These are phyloP conservation scores for Sebastes cheni DNA, from an alignment of 2,797 vertebrate species.

Conservation along the genomic window DNA sequence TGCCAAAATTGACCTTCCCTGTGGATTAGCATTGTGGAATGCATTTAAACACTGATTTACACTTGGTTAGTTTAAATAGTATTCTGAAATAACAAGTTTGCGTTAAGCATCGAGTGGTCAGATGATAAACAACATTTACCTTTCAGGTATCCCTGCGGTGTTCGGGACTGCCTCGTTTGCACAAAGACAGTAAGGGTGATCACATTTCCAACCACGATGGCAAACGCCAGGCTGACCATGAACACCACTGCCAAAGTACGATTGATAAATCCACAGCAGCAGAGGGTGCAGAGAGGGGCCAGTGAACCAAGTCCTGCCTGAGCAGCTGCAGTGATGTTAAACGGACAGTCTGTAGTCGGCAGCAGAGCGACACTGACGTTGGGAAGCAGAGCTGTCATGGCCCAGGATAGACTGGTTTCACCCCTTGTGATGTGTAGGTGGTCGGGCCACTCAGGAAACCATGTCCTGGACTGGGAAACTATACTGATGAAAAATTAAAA, in stretches of 20 bases:
- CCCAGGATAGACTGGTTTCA: constrained; percentile 32
- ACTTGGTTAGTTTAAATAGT: background rate
- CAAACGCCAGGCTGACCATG: constrained; percentile 84
- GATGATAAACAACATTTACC: constrained; percentile 56
- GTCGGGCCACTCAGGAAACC: constrained; percentile 46
- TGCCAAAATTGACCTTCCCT: background rate
- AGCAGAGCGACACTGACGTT: constrained; percentile 58
- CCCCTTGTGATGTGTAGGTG: constrained; percentile 13
- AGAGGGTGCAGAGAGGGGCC: constrained; percentile 78
- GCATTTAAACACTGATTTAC: background rate
- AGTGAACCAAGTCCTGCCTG: constrained; percentile 28
- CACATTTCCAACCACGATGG: constrained; percentile 85
- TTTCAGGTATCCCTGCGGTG: constrained; percentile 87
- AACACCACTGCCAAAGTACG: constrained; percentile 77
- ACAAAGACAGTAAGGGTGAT: constrained; percentile 86
- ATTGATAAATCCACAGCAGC: constrained; percentile 79
- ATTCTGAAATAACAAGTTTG: background rate
- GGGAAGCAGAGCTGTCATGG: constrained; percentile 68
- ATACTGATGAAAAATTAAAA: constrained; percentile 47
- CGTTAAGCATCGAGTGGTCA: background rate
- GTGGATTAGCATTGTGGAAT: background rate
- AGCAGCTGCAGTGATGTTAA: constrained; percentile 68
- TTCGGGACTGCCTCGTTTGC: constrained; percentile 81
- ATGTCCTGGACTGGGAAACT: constrained; percentile 33
- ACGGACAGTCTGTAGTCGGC: constrained; percentile 37